Conservation (phyloP, 1,140 invertebrate species). For the Scaptodrosophila lebanonensis region DNA sequence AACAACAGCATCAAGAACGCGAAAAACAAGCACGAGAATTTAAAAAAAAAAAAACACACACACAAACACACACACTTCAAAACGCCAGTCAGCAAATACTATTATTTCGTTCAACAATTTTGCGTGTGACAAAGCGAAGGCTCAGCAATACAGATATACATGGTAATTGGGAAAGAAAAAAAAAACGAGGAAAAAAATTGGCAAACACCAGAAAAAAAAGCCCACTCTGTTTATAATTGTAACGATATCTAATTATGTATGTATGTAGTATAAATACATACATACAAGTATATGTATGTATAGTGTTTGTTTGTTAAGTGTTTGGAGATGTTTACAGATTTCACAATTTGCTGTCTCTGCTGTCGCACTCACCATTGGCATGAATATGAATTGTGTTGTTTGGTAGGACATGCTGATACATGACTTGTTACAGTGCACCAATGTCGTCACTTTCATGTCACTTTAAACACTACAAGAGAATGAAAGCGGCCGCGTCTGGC, state of each 20-base stretch:
- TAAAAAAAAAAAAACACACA: too few species aligned
- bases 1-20: too few species aligned
- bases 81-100: too few species aligned
- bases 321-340: not conserved
- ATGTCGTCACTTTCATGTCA: slow-evolving; percentile 77
- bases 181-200: not conserved
- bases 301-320: slow-evolving; percentile 2
- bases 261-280: too few species aligned
- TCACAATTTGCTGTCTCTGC: not conserved
- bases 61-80: too few species aligned
- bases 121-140: too few species aligned
- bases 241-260: too few species aligned
- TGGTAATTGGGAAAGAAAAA: not conserved
- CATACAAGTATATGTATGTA: not conserved
- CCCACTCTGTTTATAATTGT: too few species aligned
- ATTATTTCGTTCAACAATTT: too few species aligned
- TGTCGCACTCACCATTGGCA: slow-evolving; percentile 67
- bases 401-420: slow-evolving; percentile 77
- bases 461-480: slow-evolving; percentile 77
- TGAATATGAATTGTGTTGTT: slow-evolving; percentile 76
- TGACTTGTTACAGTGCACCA: slow-evolving; percentile 76
- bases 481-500: slow-evolving; percentile 60
- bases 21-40: too few species aligned
- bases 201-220: too few species aligned
- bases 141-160: not conserved